phyloP scores from a whole-genome alignment of 2,797 vertebrate genomes.

The Sebastes jordani region DNA sequence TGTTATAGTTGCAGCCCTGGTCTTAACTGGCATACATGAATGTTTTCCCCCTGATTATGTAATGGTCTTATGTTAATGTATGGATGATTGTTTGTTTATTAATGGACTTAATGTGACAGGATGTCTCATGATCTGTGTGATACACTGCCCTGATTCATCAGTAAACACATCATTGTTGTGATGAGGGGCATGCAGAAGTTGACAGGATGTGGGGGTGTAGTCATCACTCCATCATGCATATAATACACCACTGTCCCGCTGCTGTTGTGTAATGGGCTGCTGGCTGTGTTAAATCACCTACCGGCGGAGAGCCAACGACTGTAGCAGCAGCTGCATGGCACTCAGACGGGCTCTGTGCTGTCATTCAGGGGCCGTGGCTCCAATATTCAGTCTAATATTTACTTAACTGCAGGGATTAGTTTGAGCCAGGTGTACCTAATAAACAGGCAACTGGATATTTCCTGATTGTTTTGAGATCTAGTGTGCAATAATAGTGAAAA shows the following conservation, averaged over 20 bases:
- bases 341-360: conserved; percentile 11
- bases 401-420: not conserved
- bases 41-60: not conserved
- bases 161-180: conserved; percentile 61
- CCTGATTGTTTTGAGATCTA: not conserved
- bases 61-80: not conserved
- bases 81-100: not conserved
- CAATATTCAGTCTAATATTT: not conserved
- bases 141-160: not conserved
- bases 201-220: conserved; percentile 63
- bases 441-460: not conserved
- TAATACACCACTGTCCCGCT: conserved; percentile 70
- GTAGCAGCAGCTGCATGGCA: conserved; percentile 60
- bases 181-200: conserved; percentile 47
- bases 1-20: too few species aligned
- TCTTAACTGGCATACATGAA: not conserved
- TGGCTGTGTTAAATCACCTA: conserved; percentile 57
- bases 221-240: conserved; percentile 48
- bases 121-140: not conserved
- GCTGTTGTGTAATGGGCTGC: conserved; percentile 61
- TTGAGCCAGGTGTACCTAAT: not conserved
- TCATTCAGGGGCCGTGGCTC: conserved; percentile 2
- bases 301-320: conserved; percentile 5
- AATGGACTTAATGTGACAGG: not conserved
- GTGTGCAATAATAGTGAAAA: conserved; percentile 19